Base-by-base conservation (phyloP, 2,113 vertebrate species). In the Oryzias javanicus region DNA sequence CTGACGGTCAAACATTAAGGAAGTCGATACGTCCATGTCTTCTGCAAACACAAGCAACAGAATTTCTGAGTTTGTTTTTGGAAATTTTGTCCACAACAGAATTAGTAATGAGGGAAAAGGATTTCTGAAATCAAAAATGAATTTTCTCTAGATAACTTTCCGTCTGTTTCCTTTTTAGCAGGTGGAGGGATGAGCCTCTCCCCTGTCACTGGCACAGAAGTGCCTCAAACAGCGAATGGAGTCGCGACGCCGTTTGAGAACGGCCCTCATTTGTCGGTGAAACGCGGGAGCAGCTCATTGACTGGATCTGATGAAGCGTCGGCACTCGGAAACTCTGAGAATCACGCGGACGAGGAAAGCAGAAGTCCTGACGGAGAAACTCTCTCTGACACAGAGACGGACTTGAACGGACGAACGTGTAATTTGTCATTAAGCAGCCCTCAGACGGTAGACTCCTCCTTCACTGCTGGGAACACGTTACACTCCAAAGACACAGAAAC, bases 121-220 rank as follows among this genome's bases (percentile, higher is more conserved):
- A 35, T 12, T 35, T 35, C 8, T 35, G 35, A 35, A 35, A 10
- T 35, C 35, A 35, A 12, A 35, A 35, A 35, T 2, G 8, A 10
- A 35, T 42, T 49, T 70, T 19, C 52, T 22, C n/a, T 52, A 44
- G 19, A 63, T 8, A 16, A 45, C n/a, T 41, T 20, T 19, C 4
- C 29, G 1, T 72, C 10, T 53, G 10, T 35, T 29, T 63, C 44
- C 69, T 67, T 50, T 27, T 19, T 70, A 90, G 87, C 87, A 88
- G 89, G 86, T 81, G 87, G 88, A 92, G 88, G 83, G 85, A 93
- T 92, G 92, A 93, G 90, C 88, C 84, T 87, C 84, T 91, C 87
- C 88, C 82, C 89, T 90, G 89, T 83, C 69, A 78, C 75, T 74
- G 86, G 84, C 88, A 82, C 83, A 40, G 87, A 89, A n/a, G 84